Evolutionary conservation across 1,140 invertebrate species (phyloP).

Genomic region (Zaprionus ghesquierei): DNA sequence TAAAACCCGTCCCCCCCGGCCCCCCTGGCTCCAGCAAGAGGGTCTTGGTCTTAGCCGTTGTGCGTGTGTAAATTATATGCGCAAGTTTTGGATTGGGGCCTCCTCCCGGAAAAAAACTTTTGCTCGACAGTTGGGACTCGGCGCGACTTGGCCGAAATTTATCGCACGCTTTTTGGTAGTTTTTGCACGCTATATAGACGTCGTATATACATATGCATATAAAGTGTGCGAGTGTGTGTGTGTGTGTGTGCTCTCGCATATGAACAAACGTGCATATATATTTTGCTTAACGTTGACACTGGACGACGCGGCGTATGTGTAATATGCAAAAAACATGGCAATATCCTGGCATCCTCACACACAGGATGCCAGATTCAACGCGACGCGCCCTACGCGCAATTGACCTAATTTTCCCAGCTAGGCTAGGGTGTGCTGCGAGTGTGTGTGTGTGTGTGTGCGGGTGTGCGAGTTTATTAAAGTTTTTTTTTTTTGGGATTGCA

Average conservation of each 20-base stretch:
- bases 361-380: slow-evolving; percentile 46
- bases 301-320: slow-evolving; percentile 6
- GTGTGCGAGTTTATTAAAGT: slow-evolving; percentile 10
- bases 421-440: background rate
- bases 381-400: slow-evolving; percentile 56
- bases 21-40: background rate
- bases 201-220: background rate
- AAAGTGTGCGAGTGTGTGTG: too few relatives aligned
- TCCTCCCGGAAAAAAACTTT: slow-evolving; percentile 40
- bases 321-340: slow-evolving; percentile 49
- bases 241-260: background rate
- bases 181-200: slow-evolving; percentile 1
- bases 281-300: slow-evolving; percentile 41
- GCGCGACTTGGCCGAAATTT: slow-evolving; percentile 50
- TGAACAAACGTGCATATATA: slow-evolving; percentile 10
- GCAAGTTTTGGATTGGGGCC: slow-evolving; percentile 35
- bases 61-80: slow-evolving; percentile 62
- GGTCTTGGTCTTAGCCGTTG: slow-evolving; percentile 10
- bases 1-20: background rate
- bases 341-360: slow-evolving; percentile 30
- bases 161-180: slow-evolving; percentile 35
- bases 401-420: slow-evolving; percentile 56
- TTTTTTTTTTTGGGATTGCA: slow-evolving; percentile 30
- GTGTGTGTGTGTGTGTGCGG: background rate
- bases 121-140: slow-evolving; percentile 12